phyloP scores from a whole-genome alignment of 1,140 invertebrate species.

The Habropoda laboriosa region DNA sequence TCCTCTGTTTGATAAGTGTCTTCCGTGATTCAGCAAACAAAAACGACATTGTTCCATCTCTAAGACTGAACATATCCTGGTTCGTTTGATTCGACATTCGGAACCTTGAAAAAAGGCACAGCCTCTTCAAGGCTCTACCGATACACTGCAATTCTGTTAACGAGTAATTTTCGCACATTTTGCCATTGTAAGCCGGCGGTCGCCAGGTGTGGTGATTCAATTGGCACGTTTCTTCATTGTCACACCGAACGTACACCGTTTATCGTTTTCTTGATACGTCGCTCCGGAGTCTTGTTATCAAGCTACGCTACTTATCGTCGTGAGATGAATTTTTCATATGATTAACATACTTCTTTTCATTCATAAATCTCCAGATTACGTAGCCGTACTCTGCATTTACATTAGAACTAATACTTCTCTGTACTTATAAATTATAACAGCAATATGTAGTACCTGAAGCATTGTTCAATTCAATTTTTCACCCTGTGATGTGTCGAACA shows the following conservation, averaged over 20 bases:
- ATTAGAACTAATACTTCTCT: too few relatives aligned
- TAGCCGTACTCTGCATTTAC: too few relatives aligned
- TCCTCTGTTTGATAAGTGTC: neutral
- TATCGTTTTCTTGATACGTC: conserved; percentile 6
- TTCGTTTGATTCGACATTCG: conserved; percentile 7
- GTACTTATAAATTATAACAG: too few relatives aligned
- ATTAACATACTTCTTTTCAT: neutral
- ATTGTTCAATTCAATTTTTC: neutral
- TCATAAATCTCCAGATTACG: neutral
- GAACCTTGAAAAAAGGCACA: conserved; percentile 18
- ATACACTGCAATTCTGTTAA: conserved; percentile 25
- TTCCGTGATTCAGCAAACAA: neutral
- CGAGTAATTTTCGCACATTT: conserved; percentile 54
- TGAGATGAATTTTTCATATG: neutral
- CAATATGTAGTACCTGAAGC: too few relatives aligned
- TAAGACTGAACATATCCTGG: neutral
- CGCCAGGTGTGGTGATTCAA: conserved; percentile 45
- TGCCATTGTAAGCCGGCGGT: conserved; percentile 36
- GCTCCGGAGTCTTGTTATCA: neutral
- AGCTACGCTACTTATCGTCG: neutral
- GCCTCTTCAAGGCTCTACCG: conserved; percentile 37
- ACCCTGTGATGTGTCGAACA: neutral
- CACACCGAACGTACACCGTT: too few relatives aligned
- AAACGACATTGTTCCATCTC: conserved; percentile 7
- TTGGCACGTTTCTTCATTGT: conserved; percentile 49